Base-by-base conservation (phyloP, 2,797 vertebrate genomes). In the Cynopterus sphinx region DNA sequence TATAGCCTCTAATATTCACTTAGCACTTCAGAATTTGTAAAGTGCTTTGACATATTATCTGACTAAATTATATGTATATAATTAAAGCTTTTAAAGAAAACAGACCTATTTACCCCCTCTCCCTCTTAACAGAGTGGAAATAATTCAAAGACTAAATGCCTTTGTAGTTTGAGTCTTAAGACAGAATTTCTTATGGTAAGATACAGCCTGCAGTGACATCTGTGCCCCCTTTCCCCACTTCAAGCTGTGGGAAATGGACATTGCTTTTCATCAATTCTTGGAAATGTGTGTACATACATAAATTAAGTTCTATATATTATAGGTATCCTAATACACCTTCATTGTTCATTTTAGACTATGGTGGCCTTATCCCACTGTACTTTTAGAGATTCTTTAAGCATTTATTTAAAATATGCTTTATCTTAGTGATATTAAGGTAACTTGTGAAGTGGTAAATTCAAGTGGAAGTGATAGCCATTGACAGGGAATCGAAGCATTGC, bases 51-150 rank as follows among this genome's bases (percentile, higher is more conserved):
- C 65, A 63, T 74, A 70, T 36, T 75, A 43, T 70, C 19, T 51
- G 59, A 73, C 68, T 77, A 87, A 92, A 90, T 95, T 92, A 70
- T 65, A 53, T 53, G 19, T 92, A n/a, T 79, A 65, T 84, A 94
- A 67, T 79, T 33, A 84, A 83, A 91, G 57, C 67, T 92, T 95
- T 95, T 85, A 92, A 93, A 93, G 87, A 68, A 68, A 91, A 90
- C 41, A 31, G n/a, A 26, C 33, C 43, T 24, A 1, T 74, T 22
- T 68, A 61, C 16, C 28, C 22, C 0, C 24, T 31, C 13, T 84
- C 2, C 39, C 9, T 43, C 36, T 85, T 97, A 31, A 8, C 26
- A 93, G 31, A 59, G 21, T 90, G 7, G 51, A 65, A 94, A 94
- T 90, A 91, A 87, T 77, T 87, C 36, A 81, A 77, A 79, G 63